phyloP scores from a whole-genome alignment of 2,888 invertebrate genomes.

The Acleris cristana region DNA sequence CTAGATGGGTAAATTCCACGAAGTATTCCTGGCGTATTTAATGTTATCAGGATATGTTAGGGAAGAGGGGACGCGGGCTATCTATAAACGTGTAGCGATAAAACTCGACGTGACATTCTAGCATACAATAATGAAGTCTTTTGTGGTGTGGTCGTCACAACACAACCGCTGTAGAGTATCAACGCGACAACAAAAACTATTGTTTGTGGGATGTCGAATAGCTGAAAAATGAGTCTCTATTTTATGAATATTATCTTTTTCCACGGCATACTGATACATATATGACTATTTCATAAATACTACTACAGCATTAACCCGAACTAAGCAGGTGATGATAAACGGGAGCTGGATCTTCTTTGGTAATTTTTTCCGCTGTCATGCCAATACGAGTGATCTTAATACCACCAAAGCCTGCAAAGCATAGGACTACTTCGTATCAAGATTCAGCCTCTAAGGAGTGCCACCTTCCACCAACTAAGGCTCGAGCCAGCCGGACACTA shows the following conservation, averaged over 20 bases:
- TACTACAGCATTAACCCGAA: background rate
- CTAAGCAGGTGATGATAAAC: conserved; percentile 1
- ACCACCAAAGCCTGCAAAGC: conserved; percentile 13
- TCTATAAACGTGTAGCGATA: conserved; percentile 54
- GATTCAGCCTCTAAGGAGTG: conserved; percentile 50
- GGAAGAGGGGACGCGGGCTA: conserved; percentile 51
- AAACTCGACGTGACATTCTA: conserved; percentile 54
- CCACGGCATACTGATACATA: no score
- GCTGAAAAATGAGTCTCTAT: no score
- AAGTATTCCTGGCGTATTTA: conserved; percentile 39
- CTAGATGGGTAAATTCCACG: conserved; percentile 41
- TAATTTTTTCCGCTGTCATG: background rate
- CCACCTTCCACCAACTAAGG: conserved; percentile 60
- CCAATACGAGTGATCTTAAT: conserved; percentile 25
- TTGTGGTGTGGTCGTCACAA: conserved; percentile 46
- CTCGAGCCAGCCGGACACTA: conserved; percentile 68
- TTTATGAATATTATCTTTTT: no score
- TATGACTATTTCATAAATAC: background rate
- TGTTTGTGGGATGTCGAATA: background rate
- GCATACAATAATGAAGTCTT: conserved; percentile 56
- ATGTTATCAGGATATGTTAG: conserved; percentile 45
- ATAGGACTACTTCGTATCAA: conserved; percentile 20
- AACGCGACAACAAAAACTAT: background rate
- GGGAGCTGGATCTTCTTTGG: conserved; percentile 1
- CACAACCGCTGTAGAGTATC: conserved; percentile 37